Conservation (phyloP, 2,113 vertebrate species). For the Carettochelys insculpta region DNA sequence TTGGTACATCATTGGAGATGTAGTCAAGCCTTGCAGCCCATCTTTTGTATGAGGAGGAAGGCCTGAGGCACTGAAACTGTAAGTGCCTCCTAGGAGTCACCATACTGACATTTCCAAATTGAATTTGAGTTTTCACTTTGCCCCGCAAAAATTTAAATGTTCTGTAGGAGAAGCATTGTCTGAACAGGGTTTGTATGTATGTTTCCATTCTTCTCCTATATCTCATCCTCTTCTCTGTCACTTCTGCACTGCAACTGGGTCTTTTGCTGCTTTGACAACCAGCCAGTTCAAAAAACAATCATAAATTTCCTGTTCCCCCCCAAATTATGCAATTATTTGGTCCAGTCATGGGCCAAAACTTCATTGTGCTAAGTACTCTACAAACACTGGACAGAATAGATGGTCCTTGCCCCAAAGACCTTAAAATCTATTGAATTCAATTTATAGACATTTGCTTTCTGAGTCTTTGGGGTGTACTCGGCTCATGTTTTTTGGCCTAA, state of each 20-base stretch:
- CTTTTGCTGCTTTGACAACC: neutral
- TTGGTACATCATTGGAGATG: neutral
- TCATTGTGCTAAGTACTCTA: too few species aligned
- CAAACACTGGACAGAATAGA: too few species aligned
- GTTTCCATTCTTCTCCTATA: neutral
- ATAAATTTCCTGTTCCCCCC: neutral
- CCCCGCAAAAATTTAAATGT: neutral
- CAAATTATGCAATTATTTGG: neutral
- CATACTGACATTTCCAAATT: neutral
- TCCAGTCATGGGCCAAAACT: too few species aligned
- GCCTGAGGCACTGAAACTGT: neutral
- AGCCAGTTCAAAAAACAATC: neutral
- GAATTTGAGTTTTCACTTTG: neutral
- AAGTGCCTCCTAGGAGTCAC: neutral
- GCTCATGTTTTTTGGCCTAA: neutral
- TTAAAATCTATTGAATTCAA: neutral
- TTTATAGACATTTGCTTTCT: neutral
- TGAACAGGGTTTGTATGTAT: neutral
- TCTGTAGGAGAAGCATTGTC: neutral
- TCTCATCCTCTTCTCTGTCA: neutral
- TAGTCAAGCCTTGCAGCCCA: neutral
- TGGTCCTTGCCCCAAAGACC: too few species aligned
- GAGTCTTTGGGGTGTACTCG: neutral
- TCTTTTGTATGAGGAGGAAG: constrained; percentile 7
- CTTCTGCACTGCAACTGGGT: neutral